Percentiles rank a stretch among this genome's conserved stretches.
phyloP scores from a whole-genome alignment of 2,888 invertebrate genomes.

The Lasioglossum leucozonium region DNA sequence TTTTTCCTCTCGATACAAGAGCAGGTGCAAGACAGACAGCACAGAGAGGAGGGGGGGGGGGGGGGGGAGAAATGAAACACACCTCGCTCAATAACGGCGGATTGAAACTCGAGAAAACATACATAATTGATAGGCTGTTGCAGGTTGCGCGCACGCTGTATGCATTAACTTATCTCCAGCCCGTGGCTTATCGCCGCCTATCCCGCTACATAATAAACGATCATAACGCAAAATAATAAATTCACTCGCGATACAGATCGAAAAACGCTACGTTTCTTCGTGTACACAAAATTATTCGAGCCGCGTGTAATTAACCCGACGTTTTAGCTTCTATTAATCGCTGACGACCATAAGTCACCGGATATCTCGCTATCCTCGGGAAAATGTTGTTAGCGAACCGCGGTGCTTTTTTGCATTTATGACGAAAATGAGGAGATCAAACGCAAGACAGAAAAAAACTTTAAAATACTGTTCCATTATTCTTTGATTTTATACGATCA shows the following conservation, averaged over 20 bases:
- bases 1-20: slow-evolving; percentile 21
- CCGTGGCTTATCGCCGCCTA: slow-evolving; percentile 17
- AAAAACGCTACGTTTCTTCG: background rate
- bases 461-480: background rate
- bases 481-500: background rate
- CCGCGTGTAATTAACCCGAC: background rate
- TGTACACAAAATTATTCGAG: background rate
- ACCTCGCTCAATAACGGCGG: slow-evolving; percentile 34
- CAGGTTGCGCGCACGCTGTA: slow-evolving; percentile 15
- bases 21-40: background rate
- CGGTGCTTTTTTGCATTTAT: background rate
- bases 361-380: background rate
- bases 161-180: slow-evolving; percentile 31
- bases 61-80: background rate
- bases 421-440: background rate
- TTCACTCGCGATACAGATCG: background rate
- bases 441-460: background rate
- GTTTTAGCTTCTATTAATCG: slow-evolving; percentile 3
- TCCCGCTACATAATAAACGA: slow-evolving; percentile 24
- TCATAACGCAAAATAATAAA: slow-evolving; percentile 24
- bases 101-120: slow-evolving; percentile 42
- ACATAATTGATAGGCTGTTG: slow-evolving; percentile 46
- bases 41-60: background rate
- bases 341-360: background rate
- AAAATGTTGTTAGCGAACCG: background rate